A percentile compares a stretch with the other conserved stretches of the same genome.
phyloP scores from a whole-genome alignment of 2,797 vertebrate species.

The Artibeus lituratus region DNA sequence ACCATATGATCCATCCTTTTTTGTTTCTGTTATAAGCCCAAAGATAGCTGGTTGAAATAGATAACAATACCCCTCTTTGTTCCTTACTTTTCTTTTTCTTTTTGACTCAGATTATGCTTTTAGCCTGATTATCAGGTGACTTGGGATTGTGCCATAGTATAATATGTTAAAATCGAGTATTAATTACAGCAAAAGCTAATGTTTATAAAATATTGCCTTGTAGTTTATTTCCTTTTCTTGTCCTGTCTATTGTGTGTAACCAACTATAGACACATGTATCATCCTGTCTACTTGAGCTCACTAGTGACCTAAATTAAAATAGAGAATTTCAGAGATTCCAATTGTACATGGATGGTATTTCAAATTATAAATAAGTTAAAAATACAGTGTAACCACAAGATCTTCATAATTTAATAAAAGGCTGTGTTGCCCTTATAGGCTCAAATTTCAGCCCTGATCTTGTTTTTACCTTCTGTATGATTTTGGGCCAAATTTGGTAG shows the following conservation, averaged over 20 bases:
- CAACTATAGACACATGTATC: neutral
- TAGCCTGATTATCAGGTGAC: neutral
- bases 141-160: neutral
- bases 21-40: neutral
- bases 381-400: neutral
- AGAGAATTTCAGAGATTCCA: neutral
- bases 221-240: neutral
- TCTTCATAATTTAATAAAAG: neutral
- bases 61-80: neutral
- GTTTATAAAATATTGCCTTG: neutral
- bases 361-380: neutral
- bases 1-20: neutral
- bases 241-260: neutral
- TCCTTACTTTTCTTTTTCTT: neutral
- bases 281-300: neutral
- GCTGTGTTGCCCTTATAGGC: neutral
- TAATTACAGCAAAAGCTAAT: neutral
- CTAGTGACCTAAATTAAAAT: neutral
- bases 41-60: neutral
- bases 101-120: neutral
- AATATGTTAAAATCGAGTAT: neutral
- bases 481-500: neutral
- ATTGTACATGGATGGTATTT: neutral
- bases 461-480: neutral
- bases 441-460: neutral